A percentile compares a stretch with the other conserved stretches of the same genome.
Evolutionary conservation across 2,888 invertebrate species (phyloP).

Genomic region (Dryobota labecula): DNA sequence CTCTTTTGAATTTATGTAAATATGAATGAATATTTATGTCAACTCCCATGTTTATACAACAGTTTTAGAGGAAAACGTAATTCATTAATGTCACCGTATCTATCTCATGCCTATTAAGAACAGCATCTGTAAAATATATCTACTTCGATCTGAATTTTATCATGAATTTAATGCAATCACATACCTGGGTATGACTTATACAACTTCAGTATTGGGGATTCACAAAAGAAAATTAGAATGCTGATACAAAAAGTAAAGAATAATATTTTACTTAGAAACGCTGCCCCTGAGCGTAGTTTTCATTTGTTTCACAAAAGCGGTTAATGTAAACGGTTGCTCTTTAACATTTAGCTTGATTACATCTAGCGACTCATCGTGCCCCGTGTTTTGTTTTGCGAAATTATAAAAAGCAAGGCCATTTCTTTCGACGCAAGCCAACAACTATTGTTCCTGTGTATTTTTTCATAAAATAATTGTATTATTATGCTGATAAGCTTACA

Average conservation of each 20-base stretch:
- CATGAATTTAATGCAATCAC: not conserved
- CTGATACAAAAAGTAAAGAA: slow-evolving; percentile 70
- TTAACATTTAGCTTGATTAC: slow-evolving; percentile 85
- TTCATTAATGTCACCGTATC: not conserved
- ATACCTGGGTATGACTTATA: not conserved
- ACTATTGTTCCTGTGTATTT: slow-evolving; percentile 50
- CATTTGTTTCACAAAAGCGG: slow-evolving; percentile 85
- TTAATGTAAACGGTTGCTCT: slow-evolving; percentile 83
- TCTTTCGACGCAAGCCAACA: slow-evolving; percentile 46
- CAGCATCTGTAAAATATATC: not conserved
- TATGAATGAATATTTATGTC: slow-evolving; percentile 39
- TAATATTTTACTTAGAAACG: slow-evolving; percentile 74
- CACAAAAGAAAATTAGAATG: slow-evolving; percentile 58
- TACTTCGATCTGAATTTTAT: not conserved
- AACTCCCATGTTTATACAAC: not conserved
- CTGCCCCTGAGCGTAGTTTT: slow-evolving; percentile 81
- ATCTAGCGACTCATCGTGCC: slow-evolving; percentile 74
- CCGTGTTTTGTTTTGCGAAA: slow-evolving; percentile 71
- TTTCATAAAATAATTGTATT: slow-evolving; percentile 28
- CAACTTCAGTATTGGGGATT: slow-evolving; percentile 32
- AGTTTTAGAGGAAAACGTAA: slow-evolving; percentile 23
- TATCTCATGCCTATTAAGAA: not conserved
- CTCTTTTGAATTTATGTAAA: slow-evolving; percentile 40
- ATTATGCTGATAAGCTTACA: slow-evolving; percentile 40
- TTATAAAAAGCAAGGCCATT: slow-evolving; percentile 66